Conservation (phyloP, 92 coral and sea anemone genomes). For the Zoanthus sociatus region DNA sequence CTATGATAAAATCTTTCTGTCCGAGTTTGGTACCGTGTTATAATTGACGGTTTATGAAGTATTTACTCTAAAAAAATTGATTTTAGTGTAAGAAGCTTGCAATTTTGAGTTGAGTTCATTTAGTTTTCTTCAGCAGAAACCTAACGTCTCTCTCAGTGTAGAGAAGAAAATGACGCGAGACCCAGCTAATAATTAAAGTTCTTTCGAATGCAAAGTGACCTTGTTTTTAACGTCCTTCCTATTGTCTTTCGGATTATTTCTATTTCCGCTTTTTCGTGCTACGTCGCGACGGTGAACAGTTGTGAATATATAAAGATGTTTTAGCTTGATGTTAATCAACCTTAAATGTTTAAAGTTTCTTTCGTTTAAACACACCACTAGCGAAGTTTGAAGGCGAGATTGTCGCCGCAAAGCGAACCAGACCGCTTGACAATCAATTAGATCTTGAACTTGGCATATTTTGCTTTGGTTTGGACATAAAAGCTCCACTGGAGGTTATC, state of each 20-base stretch:
- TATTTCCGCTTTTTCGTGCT: constrained; percentile 9
- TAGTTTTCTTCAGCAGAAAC: background rate
- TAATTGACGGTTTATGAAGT: background rate
- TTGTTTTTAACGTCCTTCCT: constrained; percentile 9
- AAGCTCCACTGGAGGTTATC: background rate
- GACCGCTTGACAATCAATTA: background rate
- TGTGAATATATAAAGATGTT: background rate
- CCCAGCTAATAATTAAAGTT: constrained; percentile 40
- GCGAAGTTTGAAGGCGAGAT: background rate
- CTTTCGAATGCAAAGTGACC: constrained; percentile 64
- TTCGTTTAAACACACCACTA: background rate
- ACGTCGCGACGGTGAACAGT: background rate
- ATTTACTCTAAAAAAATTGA: background rate
- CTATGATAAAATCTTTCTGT: constrained; percentile 24
- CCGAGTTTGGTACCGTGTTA: constrained; percentile 29
- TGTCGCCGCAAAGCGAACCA: background rate
- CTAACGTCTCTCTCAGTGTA: background rate
- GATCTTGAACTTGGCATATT: background rate
- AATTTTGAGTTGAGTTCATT: background rate
- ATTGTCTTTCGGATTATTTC: constrained; percentile 22
- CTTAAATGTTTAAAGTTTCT: background rate
- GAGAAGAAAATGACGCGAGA: background rate
- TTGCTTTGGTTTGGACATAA: background rate
- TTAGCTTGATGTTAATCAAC: background rate
- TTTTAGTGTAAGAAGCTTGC: background rate